Evolutionary conservation across 2,888 invertebrate species (phyloP), one percentile per base, ranked within the genome.

Genomic region (Drosophila sordidula): DNA sequence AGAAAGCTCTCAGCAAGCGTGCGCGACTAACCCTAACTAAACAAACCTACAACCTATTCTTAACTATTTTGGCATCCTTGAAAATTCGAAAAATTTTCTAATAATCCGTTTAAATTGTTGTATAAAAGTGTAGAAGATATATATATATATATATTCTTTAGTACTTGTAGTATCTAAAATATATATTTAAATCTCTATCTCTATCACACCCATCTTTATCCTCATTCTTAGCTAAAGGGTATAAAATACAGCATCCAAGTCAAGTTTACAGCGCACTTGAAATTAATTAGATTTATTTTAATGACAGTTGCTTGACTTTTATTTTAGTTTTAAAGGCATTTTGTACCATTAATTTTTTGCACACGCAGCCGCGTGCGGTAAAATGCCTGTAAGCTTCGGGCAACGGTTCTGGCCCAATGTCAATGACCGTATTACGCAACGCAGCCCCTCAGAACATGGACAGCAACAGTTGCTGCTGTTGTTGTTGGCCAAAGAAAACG

Each of bases 401-500:
- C 73, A 65, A 73, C 70, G 82, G 67, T 75, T 55, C 54, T 61
- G 44, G 70, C 64, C 49, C 29, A 50, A 75, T 67, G 89, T 90
- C 89, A 89, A 90, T 82, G 89, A 89, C 89, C 89, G 89, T 89
- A 89, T 89, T 89, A 89, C 90, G 90, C 87, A 89, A 89, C 87
- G 64, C 75, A 75, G 72, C 75, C 57, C 63, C 61, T 70, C 59
- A 76, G 77, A 77, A 72, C 61, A 54, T 58, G 63, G 65, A 62
- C 63, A 69, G 45, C 38, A 62, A 55, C 57, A 45, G 55, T 56
- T 22, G 55, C 36, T 38, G 54, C 25, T 49, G 26, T 41, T 46
- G 39, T 29, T 47, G 61, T 46, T 64, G 45, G 29, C 26, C 42
- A 46, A 56, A 42, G 51, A 46, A 55, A 56, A 61, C 47, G 64